Evolutionary conservation across 2,888 invertebrate genomes (phyloP), one percentile per base, ranked within the genome.

Genomic region (Brachyptera putata): DNA sequence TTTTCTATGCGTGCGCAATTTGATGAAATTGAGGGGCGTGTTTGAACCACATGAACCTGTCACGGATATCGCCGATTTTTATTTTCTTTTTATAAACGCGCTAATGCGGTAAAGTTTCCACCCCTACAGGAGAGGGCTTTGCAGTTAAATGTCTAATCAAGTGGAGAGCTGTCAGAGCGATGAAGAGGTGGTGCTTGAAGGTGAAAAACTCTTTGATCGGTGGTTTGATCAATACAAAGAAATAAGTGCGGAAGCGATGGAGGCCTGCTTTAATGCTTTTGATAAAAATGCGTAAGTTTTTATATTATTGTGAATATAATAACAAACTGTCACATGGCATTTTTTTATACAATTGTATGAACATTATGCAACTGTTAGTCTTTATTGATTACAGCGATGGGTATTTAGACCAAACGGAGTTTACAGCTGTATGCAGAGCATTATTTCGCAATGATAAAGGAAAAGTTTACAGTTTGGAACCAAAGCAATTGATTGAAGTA

Each of bases 181-280:
- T 48, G 25, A 21, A 55, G 24, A 18, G 73, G 64, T 9, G 69
- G 66, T 64, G 68, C 69, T 7, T 30, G n/a, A n/a, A n/a, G n/a
- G n/a, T n/a, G 11, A 5, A 30, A 30, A 22, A 66, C 58, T 49
- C 61, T 37, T 41, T 24, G 60, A 16, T 72, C 71, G 16, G 22
- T 62, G 59, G 61, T 64, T 64, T 64, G 62, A 62, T 62, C 60
- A 48, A 60, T 60, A 60, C 49, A 16, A 36, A 16, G 21, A 18
- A n/a, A 18, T 21, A 53, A 24, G 18, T 24, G 41, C 49, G 7
- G 39, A 21, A 75, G 82, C 83, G 74, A 92, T 93, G 92, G 92
- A 93, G 79, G 91, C 91, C 72, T 93, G 93, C 77, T 91, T 91
- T 75, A 85, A 87, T 70, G 90, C 91, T 67, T 93, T 93, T 76